These are phyloP conservation scores for Talpa occidentalis DNA, from an alignment of 2,113 vertebrate genomes.

Conservation along the genomic window DNA sequence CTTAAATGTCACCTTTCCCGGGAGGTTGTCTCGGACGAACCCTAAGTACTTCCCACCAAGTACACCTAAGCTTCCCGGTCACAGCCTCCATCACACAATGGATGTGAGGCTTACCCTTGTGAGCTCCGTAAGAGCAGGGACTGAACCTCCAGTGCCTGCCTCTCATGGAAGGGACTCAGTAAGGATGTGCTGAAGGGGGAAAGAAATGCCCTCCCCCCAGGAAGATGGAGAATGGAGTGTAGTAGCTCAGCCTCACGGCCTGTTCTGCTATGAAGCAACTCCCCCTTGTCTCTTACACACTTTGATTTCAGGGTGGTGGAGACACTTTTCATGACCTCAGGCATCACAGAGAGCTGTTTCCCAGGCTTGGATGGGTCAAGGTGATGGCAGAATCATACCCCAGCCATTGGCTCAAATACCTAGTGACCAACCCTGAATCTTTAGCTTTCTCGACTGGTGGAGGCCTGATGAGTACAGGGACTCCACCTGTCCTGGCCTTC, in stretches of 20 bases:
- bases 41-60: neutral
- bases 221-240: neutral
- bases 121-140: neutral
- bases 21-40: neutral
- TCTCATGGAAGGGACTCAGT: neutral
- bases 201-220: neutral
- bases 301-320: neutral
- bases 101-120: too few species aligned
- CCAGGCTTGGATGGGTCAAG: neutral
- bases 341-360: neutral
- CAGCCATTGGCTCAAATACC: neutral
- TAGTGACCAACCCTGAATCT: neutral
- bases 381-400: neutral
- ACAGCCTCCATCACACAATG: rapidly evolving
- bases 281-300: neutral
- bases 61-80: neutral
- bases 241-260: neutral
- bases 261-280: neutral
- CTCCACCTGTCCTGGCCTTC: neutral
- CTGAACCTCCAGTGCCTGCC: neutral
- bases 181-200: neutral
- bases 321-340: too few species aligned
- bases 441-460: neutral
- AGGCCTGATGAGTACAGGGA: neutral
- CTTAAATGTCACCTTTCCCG: neutral